A percentile compares a stretch with the other conserved stretches of the same genome.
These are phyloP conservation scores for Okapia johnstoni DNA, from an alignment of 2,113 vertebrate genomes.

Conservation along the genomic window DNA sequence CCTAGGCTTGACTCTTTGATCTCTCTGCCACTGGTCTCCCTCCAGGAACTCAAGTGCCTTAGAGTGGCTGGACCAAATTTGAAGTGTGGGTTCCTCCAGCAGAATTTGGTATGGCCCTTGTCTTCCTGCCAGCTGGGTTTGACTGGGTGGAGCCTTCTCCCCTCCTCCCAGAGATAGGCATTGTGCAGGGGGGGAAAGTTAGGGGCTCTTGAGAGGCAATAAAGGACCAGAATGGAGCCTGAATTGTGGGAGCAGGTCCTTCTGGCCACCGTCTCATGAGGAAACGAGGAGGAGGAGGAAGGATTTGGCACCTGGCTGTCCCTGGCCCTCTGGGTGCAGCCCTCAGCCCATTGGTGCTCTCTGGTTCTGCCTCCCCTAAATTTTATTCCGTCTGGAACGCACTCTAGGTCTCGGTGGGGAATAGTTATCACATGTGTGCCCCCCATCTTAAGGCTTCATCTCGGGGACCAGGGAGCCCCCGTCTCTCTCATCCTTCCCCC, in stretches of 20 bases:
- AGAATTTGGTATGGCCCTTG: not conserved
- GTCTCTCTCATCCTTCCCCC: not conserved
- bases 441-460: not conserved
- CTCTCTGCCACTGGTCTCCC: not conserved
- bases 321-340: rapidly evolving
- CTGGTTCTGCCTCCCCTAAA: not conserved
- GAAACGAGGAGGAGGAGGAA: rapidly evolving
- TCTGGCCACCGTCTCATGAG: rapidly evolving
- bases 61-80: rapidly evolving
- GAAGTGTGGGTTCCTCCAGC: not conserved
- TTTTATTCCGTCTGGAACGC: not conserved
- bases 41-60: not conserved
- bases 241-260: rapidly evolving
- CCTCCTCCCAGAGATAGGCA: not conserved
- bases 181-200: rapidly evolving
- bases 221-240: not conserved
- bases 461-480: rapidly evolving
- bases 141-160: not conserved
- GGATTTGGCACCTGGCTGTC: not conserved
- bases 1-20: not conserved
- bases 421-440: not conserved
- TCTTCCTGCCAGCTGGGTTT: not conserved
- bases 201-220: not conserved
- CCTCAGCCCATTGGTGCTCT: rapidly evolving
- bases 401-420: not conserved